Base-by-base conservation (phyloP, 2,797 vertebrate species). In the Alauda arvensis region DNA sequence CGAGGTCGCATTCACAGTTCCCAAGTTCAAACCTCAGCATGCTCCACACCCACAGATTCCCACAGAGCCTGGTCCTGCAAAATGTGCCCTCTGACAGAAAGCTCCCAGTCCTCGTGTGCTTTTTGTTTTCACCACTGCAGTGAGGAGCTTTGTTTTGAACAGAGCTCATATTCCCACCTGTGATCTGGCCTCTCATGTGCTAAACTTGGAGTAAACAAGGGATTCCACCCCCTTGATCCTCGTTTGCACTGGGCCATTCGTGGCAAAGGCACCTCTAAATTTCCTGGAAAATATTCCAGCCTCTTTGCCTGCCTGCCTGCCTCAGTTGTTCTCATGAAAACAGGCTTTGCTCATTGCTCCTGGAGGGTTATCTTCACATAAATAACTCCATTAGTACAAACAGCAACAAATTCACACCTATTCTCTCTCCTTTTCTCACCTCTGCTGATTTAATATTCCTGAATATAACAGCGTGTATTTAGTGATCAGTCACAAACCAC, bases 31-130 rank as follows among this genome's bases (percentile, higher is more conserved):
- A 59, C 60, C 88, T 89, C 93, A 90, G 88, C 42, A 33, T 70
- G 45, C 59, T 79, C 88, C 87, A 90, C 77, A 83, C 81, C 89
- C 80, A 77, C 48, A 84, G 80, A 87, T 94, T 94, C 88, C 96
- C 80, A 85, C 82, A 93, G n/a, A 93, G 53, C 77, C 66, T 63
- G 90, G 31, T 69, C 82, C 85, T 92, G 67, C 48, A 83, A 77
- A 91, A 74, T 37, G 40, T 14, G 40, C 78, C 24, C 16, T 69
- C 55, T 18, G 16, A 67, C 85, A 76, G 52, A 71, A 68, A 78
- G 42, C 48, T 87, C 49, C 14, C 62, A 42, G 62, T 87, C 45
- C 33, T 72, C 0, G 0, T 14, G 10, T 26, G 23, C 34, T 51
- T 89, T 65, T n/a, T 55, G 78, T 51, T 17, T 56, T 18, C 29